These are phyloP conservation scores for Aviceda subcristata DNA, from an alignment of 2,113 vertebrate species.

Conservation along the genomic window DNA sequence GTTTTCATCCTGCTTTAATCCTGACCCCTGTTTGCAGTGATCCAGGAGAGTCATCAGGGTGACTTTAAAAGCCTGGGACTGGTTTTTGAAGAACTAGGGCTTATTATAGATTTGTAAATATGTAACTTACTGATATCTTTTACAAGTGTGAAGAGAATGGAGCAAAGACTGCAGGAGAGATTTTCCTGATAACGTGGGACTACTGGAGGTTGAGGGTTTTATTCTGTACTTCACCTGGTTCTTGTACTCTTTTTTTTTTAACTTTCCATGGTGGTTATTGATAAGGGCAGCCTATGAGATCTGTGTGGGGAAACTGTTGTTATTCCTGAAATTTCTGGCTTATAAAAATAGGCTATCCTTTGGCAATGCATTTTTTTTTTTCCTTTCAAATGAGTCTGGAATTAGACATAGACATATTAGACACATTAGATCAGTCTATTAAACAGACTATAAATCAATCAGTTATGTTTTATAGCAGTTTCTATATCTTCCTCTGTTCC, in stretches of 20 bases:
- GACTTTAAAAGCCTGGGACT: background rate
- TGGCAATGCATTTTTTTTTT: background rate
- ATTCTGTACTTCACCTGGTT: background rate
- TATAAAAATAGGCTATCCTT: background rate
- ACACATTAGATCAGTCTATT: background rate
- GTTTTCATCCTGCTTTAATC: background rate
- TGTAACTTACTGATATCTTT: background rate
- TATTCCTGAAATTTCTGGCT: background rate
- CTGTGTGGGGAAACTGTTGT: background rate
- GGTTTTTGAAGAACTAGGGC: background rate
- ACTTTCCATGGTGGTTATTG: background rate
- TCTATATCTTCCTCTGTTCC: background rate
- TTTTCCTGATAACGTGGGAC: background rate
- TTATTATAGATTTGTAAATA: background rate
- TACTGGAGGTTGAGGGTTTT: background rate
- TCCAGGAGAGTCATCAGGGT: background rate
- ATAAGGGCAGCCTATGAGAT: background rate
- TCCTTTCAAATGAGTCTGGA: background rate
- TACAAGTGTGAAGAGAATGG: background rate
- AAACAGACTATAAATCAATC: conserved; percentile 33
- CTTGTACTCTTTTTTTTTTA: background rate
- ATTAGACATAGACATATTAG: background rate
- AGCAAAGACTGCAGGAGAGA: background rate
- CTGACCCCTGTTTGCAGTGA: background rate
- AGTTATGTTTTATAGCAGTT: conserved; percentile 13